Percentiles rank a stretch among this genome's conserved stretches.
Conservation (phyloP, 2,888 invertebrate genomes). For the Dynastes maya region DNA sequence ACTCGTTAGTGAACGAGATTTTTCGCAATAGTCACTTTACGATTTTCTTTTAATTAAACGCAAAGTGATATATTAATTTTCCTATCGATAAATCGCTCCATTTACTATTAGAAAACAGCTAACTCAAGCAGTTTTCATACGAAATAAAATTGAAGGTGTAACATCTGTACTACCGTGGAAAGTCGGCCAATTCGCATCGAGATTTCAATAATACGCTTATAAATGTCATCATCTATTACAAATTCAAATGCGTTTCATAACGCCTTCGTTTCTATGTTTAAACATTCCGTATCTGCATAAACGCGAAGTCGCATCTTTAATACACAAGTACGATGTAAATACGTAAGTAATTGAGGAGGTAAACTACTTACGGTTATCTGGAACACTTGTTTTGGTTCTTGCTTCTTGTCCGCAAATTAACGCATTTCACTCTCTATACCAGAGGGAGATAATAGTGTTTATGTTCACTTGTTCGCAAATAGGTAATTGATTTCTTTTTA, state of each 20-base stretch:
- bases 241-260: slow-evolving; percentile 41
- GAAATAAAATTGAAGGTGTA: neutral
- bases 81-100: too few relatives aligned
- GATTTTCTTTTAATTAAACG: too few relatives aligned
- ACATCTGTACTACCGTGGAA: neutral
- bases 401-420: slow-evolving; percentile 55
- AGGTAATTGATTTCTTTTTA: slow-evolving; percentile 15
- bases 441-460: slow-evolving; percentile 38
- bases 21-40: too few relatives aligned
- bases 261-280: slow-evolving; percentile 5
- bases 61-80: too few relatives aligned
- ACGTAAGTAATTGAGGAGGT: slow-evolving; percentile 10
- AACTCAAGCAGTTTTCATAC: too few relatives aligned
- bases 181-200: slow-evolving; percentile 21
- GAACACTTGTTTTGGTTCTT: slow-evolving; percentile 57
- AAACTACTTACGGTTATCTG: slow-evolving; percentile 51
- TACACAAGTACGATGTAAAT: neutral
- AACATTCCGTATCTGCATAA: neutral
- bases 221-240: slow-evolving; percentile 30
- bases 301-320: neutral
- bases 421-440: slow-evolving; percentile 59
- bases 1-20: too few relatives aligned
- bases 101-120: too few relatives aligned
- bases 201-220: slow-evolving; percentile 19
- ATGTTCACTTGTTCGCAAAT: slow-evolving; percentile 50